phyloP scores from a whole-genome alignment of 2,888 invertebrate genomes.

The Campaea margaritaria region DNA sequence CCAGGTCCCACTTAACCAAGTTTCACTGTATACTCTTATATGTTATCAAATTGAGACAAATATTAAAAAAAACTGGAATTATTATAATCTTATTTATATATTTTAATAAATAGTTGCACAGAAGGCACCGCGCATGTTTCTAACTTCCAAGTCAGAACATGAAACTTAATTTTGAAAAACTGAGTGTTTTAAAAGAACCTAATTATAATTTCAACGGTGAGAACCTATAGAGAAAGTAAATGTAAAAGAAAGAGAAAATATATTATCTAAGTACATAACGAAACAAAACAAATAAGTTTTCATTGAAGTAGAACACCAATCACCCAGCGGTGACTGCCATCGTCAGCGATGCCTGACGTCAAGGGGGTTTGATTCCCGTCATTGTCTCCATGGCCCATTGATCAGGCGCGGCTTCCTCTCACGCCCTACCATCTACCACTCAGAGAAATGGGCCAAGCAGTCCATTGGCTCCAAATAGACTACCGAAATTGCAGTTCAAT shows the following conservation, averaged over 20 bases:
- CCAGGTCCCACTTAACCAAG: no score
- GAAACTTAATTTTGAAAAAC: background rate
- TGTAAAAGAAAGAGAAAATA: background rate
- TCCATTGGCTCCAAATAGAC: no score
- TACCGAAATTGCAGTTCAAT: no score
- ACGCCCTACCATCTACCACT: conserved; percentile 39
- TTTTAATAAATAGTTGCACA: no score
- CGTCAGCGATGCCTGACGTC: conserved; percentile 43
- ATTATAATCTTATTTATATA: no score
- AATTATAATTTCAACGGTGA: no score
- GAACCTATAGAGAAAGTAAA: background rate
- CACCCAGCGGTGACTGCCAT: conserved; percentile 26
- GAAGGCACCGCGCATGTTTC: background rate
- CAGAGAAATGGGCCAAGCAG: conserved; percentile 10
- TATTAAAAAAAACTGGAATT: no score
- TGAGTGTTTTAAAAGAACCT: no score
- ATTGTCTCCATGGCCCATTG: conserved; percentile 63
- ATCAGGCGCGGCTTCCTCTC: conserved; percentile 61
- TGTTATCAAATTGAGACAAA: no score
- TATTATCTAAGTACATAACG: background rate
- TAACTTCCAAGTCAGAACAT: background rate
- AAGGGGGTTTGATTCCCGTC: conserved; percentile 39
- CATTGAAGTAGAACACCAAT: conserved; percentile 24
- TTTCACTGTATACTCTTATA: no score
- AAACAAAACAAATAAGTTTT: background rate